Base-by-base conservation (phyloP, 2,797 vertebrate species). In the Bryconaethiops microstoma region DNA sequence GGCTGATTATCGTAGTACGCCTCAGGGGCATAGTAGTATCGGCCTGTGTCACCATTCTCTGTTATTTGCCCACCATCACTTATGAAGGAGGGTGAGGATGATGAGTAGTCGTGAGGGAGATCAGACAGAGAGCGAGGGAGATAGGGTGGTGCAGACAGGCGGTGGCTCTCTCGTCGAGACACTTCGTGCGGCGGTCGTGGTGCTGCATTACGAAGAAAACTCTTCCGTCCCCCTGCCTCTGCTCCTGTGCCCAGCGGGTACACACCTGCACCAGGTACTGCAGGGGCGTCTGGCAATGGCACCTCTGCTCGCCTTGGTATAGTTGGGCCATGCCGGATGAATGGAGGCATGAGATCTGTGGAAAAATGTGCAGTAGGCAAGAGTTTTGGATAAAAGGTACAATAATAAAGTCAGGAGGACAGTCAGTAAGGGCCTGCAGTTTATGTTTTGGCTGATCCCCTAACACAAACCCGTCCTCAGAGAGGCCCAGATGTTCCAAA, bases 261-360 rank as follows among this genome's bases (percentile, higher is more conserved):
- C 4, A 91, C 84, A 82, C 75, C 82, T 9, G 91, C 86, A 87
- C 78, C 80, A 23, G 91, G 86, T 0, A 88, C 92, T 91, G 83
- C 90, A 9, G 92, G 87, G 17, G 92, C 86, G 8, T 89, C 92
- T 74, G 93, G 88, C 52, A 96, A 92, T 67, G 96, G 94, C 77
- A 97, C 90, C 86, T 98, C 97, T 10, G 95, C 93, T 82, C 98
- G 95, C 86, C 98, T 92, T 21, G 97, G 97, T 85, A 99, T 98
- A 79, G 97, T 99, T 39, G 97, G 98, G 65, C 97, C 97, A 81
- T 99, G 98, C 23, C 98, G 97, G 88, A 99, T 98, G 79, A 99
- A 99, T 0, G 98, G 98, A 88, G 98, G 97, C 97, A 99, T 98
- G 82, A 99, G 95, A 95, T 97, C 98, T 99, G 87, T 16, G 9